Conservation (phyloP, 2,888 invertebrate genomes). For the Conchocele bisecta region DNA sequence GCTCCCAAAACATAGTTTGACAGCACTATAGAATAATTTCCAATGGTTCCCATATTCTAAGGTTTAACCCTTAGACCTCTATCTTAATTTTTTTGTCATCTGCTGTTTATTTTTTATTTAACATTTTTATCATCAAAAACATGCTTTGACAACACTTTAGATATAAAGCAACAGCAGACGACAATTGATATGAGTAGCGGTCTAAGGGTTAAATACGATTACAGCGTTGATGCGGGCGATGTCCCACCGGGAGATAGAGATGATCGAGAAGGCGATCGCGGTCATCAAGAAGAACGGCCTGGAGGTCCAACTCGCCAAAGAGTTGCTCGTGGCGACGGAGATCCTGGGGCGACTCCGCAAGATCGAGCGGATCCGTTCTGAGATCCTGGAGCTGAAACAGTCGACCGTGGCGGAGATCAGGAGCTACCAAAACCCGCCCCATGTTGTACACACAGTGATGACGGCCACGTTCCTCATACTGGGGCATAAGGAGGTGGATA, state of each 20-base stretch:
- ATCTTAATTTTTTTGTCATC: too few species aligned
- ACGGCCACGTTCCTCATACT: slow-evolving; percentile 79
- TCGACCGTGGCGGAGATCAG: slow-evolving; percentile 81
- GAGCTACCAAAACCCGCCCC: slow-evolving; percentile 80
- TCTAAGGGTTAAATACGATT: too few species aligned
- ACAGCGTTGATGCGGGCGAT: slow-evolving; percentile 77
- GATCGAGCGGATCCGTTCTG: slow-evolving; percentile 72
- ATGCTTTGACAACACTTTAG: too few species aligned
- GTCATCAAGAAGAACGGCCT: slow-evolving; percentile 77
- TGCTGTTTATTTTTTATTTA: too few species aligned
- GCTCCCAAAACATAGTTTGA: too few species aligned
- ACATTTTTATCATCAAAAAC: too few species aligned
- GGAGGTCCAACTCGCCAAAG: slow-evolving; percentile 73
- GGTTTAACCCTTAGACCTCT: too few species aligned
- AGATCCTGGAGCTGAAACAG: slow-evolving; percentile 78
- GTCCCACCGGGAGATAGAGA: slow-evolving; percentile 72
- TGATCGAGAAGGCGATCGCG: slow-evolving; percentile 77
- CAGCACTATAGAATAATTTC: too few species aligned
- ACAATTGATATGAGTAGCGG: too few species aligned
- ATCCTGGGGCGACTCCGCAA: slow-evolving; percentile 70
- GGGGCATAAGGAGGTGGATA: slow-evolving; percentile 79
- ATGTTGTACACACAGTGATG: slow-evolving; percentile 80
- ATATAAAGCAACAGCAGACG: too few species aligned
- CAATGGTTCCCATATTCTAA: too few species aligned
- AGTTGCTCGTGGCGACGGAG: slow-evolving; percentile 75